These are phyloP conservation scores for Natator depressus DNA, from an alignment of 2,113 vertebrate genomes.

Conservation along the genomic window DNA sequence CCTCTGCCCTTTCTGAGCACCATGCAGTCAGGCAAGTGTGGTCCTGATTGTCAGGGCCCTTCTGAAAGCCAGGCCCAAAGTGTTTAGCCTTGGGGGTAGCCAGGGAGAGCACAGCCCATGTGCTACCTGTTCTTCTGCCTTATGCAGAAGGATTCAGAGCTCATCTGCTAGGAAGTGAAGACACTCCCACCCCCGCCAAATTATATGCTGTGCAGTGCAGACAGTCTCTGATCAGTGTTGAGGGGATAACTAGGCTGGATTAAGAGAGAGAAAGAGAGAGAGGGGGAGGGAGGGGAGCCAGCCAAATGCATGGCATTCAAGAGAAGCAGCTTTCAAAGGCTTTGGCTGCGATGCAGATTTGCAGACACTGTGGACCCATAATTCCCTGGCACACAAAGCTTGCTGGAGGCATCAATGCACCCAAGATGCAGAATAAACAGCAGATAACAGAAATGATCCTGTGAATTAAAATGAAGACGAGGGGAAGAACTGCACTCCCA, in stretches of 20 bases:
- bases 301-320: constrained; percentile 68
- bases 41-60: neutral
- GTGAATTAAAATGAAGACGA: constrained; percentile 67
- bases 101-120: neutral
- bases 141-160: neutral
- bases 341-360: constrained; percentile 72
- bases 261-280: constrained; percentile 27
- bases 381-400: constrained; percentile 72
- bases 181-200: neutral
- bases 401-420: constrained; percentile 68
- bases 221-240: neutral
- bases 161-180: neutral
- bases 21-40: neutral
- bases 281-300: constrained; percentile 30
- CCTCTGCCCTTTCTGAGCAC: neutral
- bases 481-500: constrained; percentile 51
- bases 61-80: neutral
- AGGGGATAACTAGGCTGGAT: neutral
- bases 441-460: constrained; percentile 41
- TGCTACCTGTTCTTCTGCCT: neutral
- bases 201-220: neutral
- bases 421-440: constrained; percentile 70
- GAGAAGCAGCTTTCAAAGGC: constrained; percentile 73
- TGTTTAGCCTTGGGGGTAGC: neutral
- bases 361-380: constrained; percentile 71